A percentile compares a stretch with the other conserved stretches of the same genome.
Evolutionary conservation across 2,888 invertebrate genomes (phyloP).

Genomic region (Sicus ferrugineus): DNA sequence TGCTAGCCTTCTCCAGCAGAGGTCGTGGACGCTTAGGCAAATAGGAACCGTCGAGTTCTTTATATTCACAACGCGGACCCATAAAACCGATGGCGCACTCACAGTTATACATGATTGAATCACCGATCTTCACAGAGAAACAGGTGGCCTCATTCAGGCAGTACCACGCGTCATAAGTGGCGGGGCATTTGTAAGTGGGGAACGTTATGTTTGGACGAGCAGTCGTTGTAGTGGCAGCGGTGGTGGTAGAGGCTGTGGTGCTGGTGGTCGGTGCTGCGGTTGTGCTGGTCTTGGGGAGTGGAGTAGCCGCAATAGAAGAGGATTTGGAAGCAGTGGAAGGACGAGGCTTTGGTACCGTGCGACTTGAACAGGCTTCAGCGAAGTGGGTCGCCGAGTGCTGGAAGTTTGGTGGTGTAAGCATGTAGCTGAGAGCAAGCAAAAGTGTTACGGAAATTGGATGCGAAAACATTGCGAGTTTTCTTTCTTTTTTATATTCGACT

Average conservation of each 20-base stretch:
- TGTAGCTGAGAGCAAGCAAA: slow-evolving; percentile 1
- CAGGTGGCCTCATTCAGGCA: slow-evolving; percentile 94
- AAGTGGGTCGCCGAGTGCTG: slow-evolving; percentile 44
- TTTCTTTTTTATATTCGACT: neutral
- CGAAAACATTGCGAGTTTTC: slow-evolving; percentile 22
- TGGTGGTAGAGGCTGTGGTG: slow-evolving; percentile 69
- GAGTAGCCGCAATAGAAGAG: neutral
- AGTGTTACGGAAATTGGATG: neutral
- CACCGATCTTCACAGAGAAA: slow-evolving; percentile 93
- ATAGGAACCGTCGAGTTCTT: slow-evolving; percentile 95
- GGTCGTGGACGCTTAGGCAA: slow-evolving; percentile 75
- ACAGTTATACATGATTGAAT: slow-evolving; percentile 93
- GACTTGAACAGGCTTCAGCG: slow-evolving; percentile 59
- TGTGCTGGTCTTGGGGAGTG: slow-evolving; percentile 35
- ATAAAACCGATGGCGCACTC: slow-evolving; percentile 94
- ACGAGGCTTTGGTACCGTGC: slow-evolving; percentile 78
- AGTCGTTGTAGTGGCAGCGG: slow-evolving; percentile 76
- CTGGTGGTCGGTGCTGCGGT: slow-evolving; percentile 38
- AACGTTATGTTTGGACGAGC: slow-evolving; percentile 93
- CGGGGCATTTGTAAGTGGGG: slow-evolving; percentile 92
- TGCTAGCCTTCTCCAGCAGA: slow-evolving; percentile 82
- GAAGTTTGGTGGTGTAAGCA: slow-evolving; percentile 13
- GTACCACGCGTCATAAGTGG: slow-evolving; percentile 92
- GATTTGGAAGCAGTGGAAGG: slow-evolving; percentile 65
- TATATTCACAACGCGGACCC: slow-evolving; percentile 95